Percentiles rank a stretch among this genome's conserved stretches.
Evolutionary conservation across 2,888 invertebrate species (phyloP).

Genomic region (Podotricha telesiphe): DNA sequence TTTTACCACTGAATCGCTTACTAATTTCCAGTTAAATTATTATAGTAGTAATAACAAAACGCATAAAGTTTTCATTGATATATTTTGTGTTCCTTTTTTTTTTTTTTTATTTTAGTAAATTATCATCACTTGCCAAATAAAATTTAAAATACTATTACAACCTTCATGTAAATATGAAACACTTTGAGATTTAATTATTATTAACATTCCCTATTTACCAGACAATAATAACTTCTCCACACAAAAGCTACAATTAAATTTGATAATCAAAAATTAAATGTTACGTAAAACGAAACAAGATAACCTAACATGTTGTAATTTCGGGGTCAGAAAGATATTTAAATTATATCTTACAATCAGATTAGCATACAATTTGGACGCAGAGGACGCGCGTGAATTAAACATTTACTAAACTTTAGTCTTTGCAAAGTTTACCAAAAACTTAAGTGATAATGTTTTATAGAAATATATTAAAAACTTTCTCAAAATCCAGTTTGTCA

Average conservation of each 20-base stretch:
- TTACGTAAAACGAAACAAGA: conserved; percentile 28
- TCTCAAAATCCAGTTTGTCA: conserved; percentile 56
- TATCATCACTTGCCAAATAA: no score
- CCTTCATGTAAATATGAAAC: no score
- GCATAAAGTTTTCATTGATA: no score
- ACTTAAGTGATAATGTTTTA: conserved; percentile 57
- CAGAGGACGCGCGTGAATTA: conserved; percentile 39
- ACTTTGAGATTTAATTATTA: no score
- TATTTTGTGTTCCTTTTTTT: no score
- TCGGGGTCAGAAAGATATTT: conserved; percentile 40
- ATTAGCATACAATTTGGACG: conserved; percentile 27
- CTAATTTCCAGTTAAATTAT: no score
- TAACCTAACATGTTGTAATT: conserved; percentile 37
- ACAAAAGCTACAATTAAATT: background rate
- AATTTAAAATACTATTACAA: no score
- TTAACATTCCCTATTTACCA: background rate
- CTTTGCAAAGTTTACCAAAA: conserved; percentile 14
- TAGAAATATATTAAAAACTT: conserved; percentile 64
- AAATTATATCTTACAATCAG: conserved; percentile 26
- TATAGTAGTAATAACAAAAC: no score
- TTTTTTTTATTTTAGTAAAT: no score
- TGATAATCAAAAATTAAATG: conserved; percentile 9
- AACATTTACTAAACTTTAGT: conserved; percentile 26
- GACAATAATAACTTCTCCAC: background rate
- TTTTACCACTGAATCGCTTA: no score